Evolutionary conservation across 2,797 vertebrate species (phyloP), one percentile per base, ranked within the genome.

Genomic region (Muscicapa comitata): DNA sequence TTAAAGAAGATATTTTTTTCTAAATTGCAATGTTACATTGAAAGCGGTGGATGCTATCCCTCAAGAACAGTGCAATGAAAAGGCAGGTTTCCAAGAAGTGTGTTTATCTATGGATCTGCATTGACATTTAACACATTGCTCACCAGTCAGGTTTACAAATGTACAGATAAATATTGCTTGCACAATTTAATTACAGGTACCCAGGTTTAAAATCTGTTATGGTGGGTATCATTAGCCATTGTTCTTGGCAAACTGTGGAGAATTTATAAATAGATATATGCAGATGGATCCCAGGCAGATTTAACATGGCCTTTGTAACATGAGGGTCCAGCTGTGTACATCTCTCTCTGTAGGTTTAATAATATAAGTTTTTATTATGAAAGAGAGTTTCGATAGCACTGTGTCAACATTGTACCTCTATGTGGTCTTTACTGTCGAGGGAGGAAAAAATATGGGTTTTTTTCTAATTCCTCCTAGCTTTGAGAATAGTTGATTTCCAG

Each of bases 91-190:
- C 61, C 92, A 74, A 91, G 84, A 74, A 75, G 45, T 31, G 40
- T 82, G 80, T 37, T 48, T 82, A 55, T 95, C 73, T 79, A 1
- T 71, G 95, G 80, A 89, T 95, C 74, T 96, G 87, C 76, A 53
- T 47, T 95, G 95, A 88, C 89, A 90, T 94, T 96, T 93, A 96
- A 92, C n/a, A 42, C 77, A 20, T 47, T 78, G 55, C 48, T 92
- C 58, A 79, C 66, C 59, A 65, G 45, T 75, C 81, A 73, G 81
- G 75, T 92, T 92, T 82, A 70, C 35, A 80, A 83, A 67, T 51
- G 79, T 74, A 33, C 37, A 28, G 57, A 63, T 38, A 80, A 50
- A 75, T 81, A 57, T 9, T 77, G 45, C 48, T 94, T 73, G 23
- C 38, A 37, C 16, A 43, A 29, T 71, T 89, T 63, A 62, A 37